A percentile compares a stretch with the other conserved stretches of the same genome.
Conservation (phyloP, 2,797 vertebrate genomes). For the Sarcophilus harrisii region DNA sequence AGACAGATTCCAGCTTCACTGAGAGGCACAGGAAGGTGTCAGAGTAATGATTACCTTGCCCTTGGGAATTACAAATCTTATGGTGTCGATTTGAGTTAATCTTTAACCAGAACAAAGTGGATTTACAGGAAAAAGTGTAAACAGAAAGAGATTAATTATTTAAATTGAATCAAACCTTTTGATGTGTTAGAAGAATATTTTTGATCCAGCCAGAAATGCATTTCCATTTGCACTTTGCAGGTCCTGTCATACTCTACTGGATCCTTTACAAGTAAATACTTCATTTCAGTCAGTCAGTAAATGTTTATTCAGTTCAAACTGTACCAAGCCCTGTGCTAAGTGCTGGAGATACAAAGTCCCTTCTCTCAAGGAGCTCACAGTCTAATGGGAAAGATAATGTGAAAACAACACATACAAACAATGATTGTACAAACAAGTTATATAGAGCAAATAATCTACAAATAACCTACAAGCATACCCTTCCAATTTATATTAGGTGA, state of each 20-base stretch:
- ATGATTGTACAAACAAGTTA: background rate
- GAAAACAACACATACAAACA: background rate
- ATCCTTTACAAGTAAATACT: background rate
- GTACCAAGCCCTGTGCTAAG: background rate
- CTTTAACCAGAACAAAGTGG: background rate
- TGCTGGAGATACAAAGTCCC: background rate
- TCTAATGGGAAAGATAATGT: background rate
- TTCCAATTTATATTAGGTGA: background rate
- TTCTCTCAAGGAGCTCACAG: background rate
- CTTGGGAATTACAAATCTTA: background rate
- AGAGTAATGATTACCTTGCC: background rate
- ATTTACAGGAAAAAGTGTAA: background rate
- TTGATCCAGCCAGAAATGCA: background rate
- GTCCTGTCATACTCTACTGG: background rate
- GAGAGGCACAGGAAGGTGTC: background rate
- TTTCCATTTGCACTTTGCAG: background rate
- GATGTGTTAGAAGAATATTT: background rate
- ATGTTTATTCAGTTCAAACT: background rate
- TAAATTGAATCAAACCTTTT: background rate
- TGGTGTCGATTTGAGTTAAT: background rate
- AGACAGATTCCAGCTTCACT: background rate
- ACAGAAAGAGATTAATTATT: background rate
- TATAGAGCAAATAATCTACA: background rate
- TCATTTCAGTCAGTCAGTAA: background rate
- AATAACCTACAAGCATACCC: no score